Evolutionary conservation across 2,888 invertebrate genomes (phyloP).

Genomic region (Noctua fimbriata): DNA sequence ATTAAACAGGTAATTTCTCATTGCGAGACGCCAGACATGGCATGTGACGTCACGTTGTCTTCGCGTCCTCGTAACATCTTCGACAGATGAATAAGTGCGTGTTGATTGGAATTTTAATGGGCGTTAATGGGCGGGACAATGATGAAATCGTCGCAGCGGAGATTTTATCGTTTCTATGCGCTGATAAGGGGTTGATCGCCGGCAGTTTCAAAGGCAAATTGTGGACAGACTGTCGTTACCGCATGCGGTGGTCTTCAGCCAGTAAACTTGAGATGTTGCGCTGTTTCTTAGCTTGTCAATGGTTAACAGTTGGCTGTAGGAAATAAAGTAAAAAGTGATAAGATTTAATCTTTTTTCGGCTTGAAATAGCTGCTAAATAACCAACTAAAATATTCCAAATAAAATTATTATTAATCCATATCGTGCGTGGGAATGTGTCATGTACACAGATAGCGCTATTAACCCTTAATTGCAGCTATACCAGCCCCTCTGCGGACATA

Average conservation of each 20-base stretch:
- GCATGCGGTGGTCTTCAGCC: conserved; percentile 75
- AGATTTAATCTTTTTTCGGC: neutral
- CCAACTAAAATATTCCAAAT: neutral
- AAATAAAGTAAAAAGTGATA: conserved; percentile 23
- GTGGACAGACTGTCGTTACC: conserved; percentile 79
- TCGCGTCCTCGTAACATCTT: conserved; percentile 52
- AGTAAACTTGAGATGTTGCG: conserved; percentile 30
- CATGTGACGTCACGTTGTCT: conserved; percentile 72
- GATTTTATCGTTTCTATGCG: conserved; percentile 86
- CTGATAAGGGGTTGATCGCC: conserved; percentile 85
- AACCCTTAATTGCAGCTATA: conserved; percentile 78
- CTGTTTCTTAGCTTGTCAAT: conserved; percentile 42
- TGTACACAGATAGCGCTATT: conserved; percentile 72
- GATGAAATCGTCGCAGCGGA: conserved; percentile 84
- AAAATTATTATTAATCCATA: conserved; percentile 13
- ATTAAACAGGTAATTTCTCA: conserved; percentile 85
- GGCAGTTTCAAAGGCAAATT: conserved; percentile 89
- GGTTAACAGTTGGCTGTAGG: conserved; percentile 8
- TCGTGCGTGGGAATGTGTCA: conserved; percentile 78
- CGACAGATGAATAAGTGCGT: conserved; percentile 89
- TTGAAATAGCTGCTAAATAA: neutral
- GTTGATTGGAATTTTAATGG: conserved; percentile 89
- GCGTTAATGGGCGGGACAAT: conserved; percentile 90
- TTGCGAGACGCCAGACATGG: conserved; percentile 76
- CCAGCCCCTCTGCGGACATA: conserved; percentile 62